Evolutionary conservation across 2,888 invertebrate genomes (phyloP).

Genomic region (Copidosoma aretas): DNA sequence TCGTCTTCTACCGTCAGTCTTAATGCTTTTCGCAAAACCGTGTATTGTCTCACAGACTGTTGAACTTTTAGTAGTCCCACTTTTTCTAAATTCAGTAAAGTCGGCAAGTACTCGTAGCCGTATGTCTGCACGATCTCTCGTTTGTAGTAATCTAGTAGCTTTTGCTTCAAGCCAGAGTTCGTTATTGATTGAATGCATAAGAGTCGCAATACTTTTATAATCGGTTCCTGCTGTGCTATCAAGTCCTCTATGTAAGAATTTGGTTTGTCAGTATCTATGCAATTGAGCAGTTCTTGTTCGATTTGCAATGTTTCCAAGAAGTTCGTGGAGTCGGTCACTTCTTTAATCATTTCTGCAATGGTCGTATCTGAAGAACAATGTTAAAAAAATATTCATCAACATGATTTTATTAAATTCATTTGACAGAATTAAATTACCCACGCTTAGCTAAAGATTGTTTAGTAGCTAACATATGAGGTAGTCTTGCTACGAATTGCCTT

Average conservation of each 20-base stretch:
- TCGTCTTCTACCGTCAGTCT: conserved; percentile 88
- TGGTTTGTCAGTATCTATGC: conserved; percentile 88
- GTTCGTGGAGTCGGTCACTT: conserved; percentile 75
- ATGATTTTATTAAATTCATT: conserved; percentile 3
- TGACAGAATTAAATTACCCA: conserved; percentile 52
- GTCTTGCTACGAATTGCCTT: conserved; percentile 87
- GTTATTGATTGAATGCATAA: conserved; percentile 93
- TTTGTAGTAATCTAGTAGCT: conserved; percentile 78
- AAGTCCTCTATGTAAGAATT: conserved; percentile 90
- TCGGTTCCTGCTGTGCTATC: conserved; percentile 82
- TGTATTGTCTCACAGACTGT: conserved; percentile 75
- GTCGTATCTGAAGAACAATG: conserved; percentile 73
- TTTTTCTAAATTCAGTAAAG: conserved; percentile 85
- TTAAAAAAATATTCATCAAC: conserved; percentile 2
- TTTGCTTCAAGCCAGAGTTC: conserved; percentile 90
- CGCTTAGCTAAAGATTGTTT: conserved; percentile 82
- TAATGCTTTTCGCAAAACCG: conserved; percentile 79
- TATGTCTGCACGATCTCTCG: conserved; percentile 82
- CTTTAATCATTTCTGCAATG: conserved; percentile 92
- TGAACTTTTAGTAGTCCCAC: conserved; percentile 81
- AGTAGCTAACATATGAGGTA: conserved; percentile 86
- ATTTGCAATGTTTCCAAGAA: conserved; percentile 82
- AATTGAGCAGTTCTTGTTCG: conserved; percentile 92
- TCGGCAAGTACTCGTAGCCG: conserved; percentile 82
- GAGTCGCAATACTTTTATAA: conserved; percentile 84